Evolutionary conservation across 2,113 vertebrate genomes (phyloP), one percentile per base, ranked within the genome.

Genomic region (Mus pahari): DNA sequence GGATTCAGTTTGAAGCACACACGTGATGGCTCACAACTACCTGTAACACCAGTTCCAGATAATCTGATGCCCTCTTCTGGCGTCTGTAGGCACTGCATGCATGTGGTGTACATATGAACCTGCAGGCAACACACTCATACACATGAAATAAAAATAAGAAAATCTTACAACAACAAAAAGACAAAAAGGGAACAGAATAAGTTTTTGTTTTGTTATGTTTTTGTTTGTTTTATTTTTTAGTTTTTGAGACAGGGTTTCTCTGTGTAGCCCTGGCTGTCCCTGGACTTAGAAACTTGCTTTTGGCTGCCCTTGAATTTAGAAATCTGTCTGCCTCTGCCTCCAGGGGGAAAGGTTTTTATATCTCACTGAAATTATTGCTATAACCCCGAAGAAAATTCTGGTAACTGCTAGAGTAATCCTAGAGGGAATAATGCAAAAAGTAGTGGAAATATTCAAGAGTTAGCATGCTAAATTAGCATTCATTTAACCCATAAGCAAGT

Each of bases 371-470:
- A 94, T 83, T 77, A 0, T 92, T 81, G 91, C 12, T 73, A 89
- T 55, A 89, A 86, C 92, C 53, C 42, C 75, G 7, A 94, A 92
- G 58, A 84, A 71, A n/a, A 92, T 87, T 68, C 58, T 90, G 45
- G 26, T 53, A 77, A 92, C 55, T 19, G 39, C 13, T 58, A 94
- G 62, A 88, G 26, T 33, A 53, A 70, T 22, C n/a, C n/a, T 7
- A 64, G 68, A 91, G 24, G 58, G 94, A 95, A 79, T 91, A 62
- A 74, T 53, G 42, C 17, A 58, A 96, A 95, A 91, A 55, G 17
- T 45, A 84, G 50, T 84, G 13, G 62, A 91, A 95, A 91, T 31
- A 71, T 66, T 22, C 22, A 66, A 73, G n/a, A 94, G 75, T 89
- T 79, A 60, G 64, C 73, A 95, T 39, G 33, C 4, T 39, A 60